Evolutionary conservation across 2,797 vertebrate genomes (phyloP).

Genomic region (Cirrhinus molitorella): DNA sequence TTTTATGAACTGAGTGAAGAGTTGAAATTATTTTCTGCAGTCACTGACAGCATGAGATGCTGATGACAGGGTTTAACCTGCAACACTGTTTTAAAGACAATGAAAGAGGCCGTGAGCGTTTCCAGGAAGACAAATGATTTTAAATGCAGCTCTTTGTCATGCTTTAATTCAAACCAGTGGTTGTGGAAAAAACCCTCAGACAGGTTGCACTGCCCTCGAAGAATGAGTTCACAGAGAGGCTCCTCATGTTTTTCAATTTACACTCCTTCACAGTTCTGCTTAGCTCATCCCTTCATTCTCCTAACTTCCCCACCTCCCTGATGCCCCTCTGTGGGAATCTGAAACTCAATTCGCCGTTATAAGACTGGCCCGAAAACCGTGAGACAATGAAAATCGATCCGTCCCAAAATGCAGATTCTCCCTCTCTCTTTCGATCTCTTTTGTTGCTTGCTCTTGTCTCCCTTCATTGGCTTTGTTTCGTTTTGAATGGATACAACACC

Average conservation of each 20-base stretch:
- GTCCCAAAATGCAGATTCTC: conserved; percentile 1
- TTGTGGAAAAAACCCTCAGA: conserved; percentile 33
- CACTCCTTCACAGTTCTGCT: conserved; percentile 42
- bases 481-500: conserved; percentile 34
- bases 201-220: conserved; percentile 40
- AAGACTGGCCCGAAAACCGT: conserved; percentile 48
- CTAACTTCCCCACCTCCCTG: neutral
- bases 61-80: conserved; percentile 18
- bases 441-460: neutral
- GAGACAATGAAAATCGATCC: conserved; percentile 40
- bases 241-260: conserved; percentile 43
- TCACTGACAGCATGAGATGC: neutral
- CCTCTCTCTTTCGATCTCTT: neutral
- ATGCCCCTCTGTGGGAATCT: conserved; percentile 51
- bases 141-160: conserved; percentile 46
- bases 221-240: conserved; percentile 20
- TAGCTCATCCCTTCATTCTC: conserved; percentile 11
- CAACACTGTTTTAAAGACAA: neutral
- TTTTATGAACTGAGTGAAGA: neutral
- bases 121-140: conserved; percentile 45
- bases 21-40: neutral
- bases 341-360: conserved; percentile 55
- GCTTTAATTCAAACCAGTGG: conserved; percentile 55
- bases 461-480: conserved; percentile 1
- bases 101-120: conserved; percentile 5